phyloP scores from a whole-genome alignment of 2,797 vertebrate genomes.

The Sebastes iracundus region DNA sequence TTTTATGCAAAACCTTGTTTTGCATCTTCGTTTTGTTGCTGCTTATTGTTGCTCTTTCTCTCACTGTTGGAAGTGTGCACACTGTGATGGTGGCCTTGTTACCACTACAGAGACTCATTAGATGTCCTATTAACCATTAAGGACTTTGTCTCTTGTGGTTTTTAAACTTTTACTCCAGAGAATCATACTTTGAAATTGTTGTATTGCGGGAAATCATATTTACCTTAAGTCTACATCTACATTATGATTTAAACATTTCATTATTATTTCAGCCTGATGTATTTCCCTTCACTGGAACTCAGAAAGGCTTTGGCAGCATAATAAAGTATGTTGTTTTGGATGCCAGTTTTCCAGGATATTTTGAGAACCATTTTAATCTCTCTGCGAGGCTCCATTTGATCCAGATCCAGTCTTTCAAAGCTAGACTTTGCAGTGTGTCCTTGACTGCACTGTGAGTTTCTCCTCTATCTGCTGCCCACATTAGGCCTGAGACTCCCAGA shows the following conservation, averaged over 20 bases:
- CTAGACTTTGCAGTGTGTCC: constrained; percentile 12
- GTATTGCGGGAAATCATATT: not conserved
- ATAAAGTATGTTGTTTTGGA: not conserved
- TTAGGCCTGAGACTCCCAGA: constrained; percentile 10
- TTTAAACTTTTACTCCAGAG: not conserved
- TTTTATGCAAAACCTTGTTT: constrained; percentile 63
- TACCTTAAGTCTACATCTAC: not conserved
- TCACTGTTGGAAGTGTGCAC: not conserved
- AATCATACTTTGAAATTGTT: not conserved
- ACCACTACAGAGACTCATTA: constrained; percentile 21
- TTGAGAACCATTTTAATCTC: constrained; percentile 26
- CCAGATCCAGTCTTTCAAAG: constrained; percentile 29
- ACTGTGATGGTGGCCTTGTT: not conserved
- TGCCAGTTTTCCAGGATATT: constrained; percentile 29
- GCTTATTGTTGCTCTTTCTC: constrained; percentile 41
- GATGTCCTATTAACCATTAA: not conserved
- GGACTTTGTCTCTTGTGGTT: not conserved
- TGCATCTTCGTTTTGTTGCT: constrained; percentile 58
- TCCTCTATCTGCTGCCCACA: constrained; percentile 20
- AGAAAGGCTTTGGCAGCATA: constrained; percentile 2
- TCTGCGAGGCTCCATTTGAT: constrained; percentile 4
- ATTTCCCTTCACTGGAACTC: not conserved
- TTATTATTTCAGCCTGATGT: not conserved
- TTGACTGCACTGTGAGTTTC: constrained; percentile 19
- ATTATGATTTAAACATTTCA: not conserved